These are phyloP conservation scores for Centropristis striata DNA, from an alignment of 2,113 vertebrate species.

Conservation along the genomic window DNA sequence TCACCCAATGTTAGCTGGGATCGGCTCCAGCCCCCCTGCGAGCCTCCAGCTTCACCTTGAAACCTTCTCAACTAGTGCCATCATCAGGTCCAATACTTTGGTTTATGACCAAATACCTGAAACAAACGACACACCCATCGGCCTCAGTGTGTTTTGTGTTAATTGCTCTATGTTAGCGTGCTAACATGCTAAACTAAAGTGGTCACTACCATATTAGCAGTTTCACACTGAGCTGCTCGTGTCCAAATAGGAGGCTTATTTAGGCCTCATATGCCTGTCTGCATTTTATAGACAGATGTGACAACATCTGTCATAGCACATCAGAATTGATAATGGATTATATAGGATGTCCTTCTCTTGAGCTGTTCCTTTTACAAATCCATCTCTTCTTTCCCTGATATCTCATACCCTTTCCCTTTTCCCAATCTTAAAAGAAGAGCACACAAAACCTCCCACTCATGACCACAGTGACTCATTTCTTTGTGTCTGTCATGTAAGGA, in stretches of 20 bases:
- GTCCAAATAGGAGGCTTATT: background rate
- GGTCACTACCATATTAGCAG: background rate
- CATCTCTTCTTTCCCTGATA: background rate
- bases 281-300: background rate
- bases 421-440: background rate
- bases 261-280: background rate
- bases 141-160: too few species aligned
- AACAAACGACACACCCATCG: too few species aligned
- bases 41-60: too few species aligned
- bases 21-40: too few species aligned
- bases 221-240: background rate
- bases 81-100: too few species aligned
- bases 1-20: too few species aligned
- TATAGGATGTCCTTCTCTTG: background rate
- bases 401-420: background rate
- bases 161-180: background rate
- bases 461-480: background rate
- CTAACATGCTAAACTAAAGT: background rate
- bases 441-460: constrained; percentile 2
- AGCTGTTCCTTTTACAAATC: background rate
- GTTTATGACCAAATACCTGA: too few species aligned
- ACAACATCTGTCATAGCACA: background rate
- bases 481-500: background rate
- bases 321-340: background rate
- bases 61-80: too few species aligned